Percentiles rank a stretch among this genome's conserved stretches.
phyloP scores from a whole-genome alignment of 2,888 invertebrate genomes.

The Orchestes rusci region DNA sequence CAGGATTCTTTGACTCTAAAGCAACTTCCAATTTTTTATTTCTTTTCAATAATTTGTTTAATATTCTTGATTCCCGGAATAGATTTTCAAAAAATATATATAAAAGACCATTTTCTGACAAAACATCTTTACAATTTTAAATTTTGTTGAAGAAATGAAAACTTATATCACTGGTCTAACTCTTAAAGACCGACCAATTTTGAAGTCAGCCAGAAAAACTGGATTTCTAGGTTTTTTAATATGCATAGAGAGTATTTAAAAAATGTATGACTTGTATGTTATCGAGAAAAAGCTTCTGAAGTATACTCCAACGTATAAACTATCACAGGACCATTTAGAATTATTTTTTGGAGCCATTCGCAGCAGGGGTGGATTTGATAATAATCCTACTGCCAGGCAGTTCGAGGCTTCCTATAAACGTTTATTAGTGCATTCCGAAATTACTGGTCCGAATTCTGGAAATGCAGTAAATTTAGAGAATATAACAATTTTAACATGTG shows the following conservation, averaged over 20 bases:
- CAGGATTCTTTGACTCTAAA: not conserved
- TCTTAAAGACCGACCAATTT: not conserved
- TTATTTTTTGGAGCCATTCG: conserved; percentile 23
- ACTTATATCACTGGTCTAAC: not conserved
- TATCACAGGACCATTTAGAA: conserved; percentile 22
- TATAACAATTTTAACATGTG: conserved; percentile 6
- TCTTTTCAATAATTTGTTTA: conserved; percentile 8
- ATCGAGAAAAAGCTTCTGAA: conserved; percentile 2
- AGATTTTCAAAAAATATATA: conserved; percentile 6
- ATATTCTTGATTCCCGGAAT: conserved; percentile 13
- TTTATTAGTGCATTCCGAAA: conserved; percentile 9
- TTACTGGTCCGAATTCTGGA: conserved; percentile 7
- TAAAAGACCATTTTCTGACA: not conserved
- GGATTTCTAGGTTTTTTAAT: conserved; percentile 13
- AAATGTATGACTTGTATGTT: not conserved
- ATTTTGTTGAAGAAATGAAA: not conserved
- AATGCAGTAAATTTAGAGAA: conserved; percentile 11
- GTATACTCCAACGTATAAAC: conserved; percentile 5
- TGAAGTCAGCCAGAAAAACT: conserved; percentile 8
- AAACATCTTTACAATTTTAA: not conserved
- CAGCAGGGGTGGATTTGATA: conserved; percentile 20
- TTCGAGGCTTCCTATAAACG: conserved; percentile 20
- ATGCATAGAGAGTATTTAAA: not conserved
- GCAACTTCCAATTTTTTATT: conserved; percentile 1
- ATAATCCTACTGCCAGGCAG: conserved; percentile 25